Base-by-base conservation (phyloP, 2,113 vertebrate genomes). In the Tragulus kanchil region DNA sequence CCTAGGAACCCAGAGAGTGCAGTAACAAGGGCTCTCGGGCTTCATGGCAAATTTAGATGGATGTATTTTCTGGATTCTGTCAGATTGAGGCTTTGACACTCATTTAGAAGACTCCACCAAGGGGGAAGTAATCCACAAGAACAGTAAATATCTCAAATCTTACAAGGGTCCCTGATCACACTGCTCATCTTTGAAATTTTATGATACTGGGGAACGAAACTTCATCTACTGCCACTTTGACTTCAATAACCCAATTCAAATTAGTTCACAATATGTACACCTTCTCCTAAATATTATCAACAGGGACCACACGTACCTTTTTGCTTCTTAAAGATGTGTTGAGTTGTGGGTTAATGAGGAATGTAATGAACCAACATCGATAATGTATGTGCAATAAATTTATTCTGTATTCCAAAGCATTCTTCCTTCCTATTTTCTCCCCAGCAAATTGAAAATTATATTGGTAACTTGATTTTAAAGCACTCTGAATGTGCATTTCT, bases 61-160 rank as follows among this genome's bases (percentile, higher is more conserved):
- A 95, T 90, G 54, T 89, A 90, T 95, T 98, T 97, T 97, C 98
- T 98, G 98, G 93, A 97, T 97, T 97, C 97, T 98, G 88, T 98
- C 97, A 98, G 97, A 94, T 73, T 31, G 83, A 97, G 94, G 10
- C 88, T 95, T 97, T 98, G 98, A 98, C 97, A 98, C 86, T 96
- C 89, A 97, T 97, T 97, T 98, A 97, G 45, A 97, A 96, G 87
- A 97, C 86, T 83, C 93, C 96, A 97, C 90, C 97, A 97, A 98
- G 96, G 90, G 98, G 95, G 23, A 98, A 98, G 95, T 98, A 98
- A 98, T 97, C 98, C 96, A 96, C 81, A 96, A 90, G 83, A 97
- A 96, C 95, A 97, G 96, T 97, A 97, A 97, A 98, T 97, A 98
- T 98, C 98, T 98, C 98, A 97, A 98, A 98, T 97, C 96, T 97